Conservation (phyloP, 2,888 invertebrate genomes). For the Phaonia tiefii region DNA sequence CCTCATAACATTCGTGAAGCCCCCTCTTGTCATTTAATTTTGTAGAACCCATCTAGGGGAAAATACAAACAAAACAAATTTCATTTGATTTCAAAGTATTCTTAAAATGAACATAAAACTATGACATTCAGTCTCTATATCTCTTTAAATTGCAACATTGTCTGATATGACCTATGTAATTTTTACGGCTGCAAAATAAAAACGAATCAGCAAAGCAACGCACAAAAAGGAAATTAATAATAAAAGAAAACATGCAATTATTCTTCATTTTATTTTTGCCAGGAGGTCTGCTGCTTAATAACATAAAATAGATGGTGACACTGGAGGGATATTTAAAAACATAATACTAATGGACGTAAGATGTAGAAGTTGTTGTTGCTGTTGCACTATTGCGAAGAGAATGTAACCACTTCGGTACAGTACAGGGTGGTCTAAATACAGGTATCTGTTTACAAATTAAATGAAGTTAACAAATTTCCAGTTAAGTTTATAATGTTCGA, state of each 20-base stretch:
- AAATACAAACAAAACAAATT: constrained; percentile 18
- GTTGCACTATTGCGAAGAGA: too few relatives aligned
- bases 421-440: too few relatives aligned
- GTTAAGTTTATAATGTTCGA: too few relatives aligned
- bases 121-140: background rate
- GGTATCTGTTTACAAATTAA: too few relatives aligned
- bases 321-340: too few relatives aligned
- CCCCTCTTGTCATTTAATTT: too few relatives aligned
- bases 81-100: constrained; percentile 19
- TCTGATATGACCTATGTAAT: constrained; percentile 26
- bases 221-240: constrained; percentile 31
- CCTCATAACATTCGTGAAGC: too few relatives aligned
- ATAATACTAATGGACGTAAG: too few relatives aligned
- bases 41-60: too few relatives aligned
- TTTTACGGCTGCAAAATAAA: background rate
- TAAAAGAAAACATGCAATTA: constrained; percentile 29
- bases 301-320: background rate
- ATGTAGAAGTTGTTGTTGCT: too few relatives aligned
- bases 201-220: background rate
- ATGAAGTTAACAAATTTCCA: too few relatives aligned
- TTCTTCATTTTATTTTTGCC: constrained; percentile 21
- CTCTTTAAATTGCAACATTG: constrained; percentile 15
- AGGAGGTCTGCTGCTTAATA: constrained; percentile 5
- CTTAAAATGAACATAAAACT: background rate
- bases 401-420: too few relatives aligned